Conservation (phyloP, 2,888 invertebrate species). For the Strigamia transsilvanica region DNA sequence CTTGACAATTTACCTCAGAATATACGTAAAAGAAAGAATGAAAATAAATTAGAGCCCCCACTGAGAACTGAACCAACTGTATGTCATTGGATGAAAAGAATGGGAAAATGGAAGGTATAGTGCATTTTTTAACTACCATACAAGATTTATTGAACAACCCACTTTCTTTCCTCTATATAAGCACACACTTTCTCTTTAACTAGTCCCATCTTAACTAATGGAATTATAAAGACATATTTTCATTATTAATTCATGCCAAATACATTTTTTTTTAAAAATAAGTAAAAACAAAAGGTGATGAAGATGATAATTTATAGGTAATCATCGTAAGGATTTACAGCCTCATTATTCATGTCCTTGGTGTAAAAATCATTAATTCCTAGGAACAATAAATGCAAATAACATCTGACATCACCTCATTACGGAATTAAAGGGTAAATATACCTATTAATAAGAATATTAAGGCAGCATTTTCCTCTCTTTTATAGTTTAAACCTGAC, state of each 20-base stretch:
- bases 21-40: slow-evolving; percentile 35
- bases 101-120: background rate
- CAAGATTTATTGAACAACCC: slow-evolving; percentile 42
- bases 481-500: slow-evolving; percentile 13
- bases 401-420: slow-evolving; percentile 44
- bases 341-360: slow-evolving; percentile 33
- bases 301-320: slow-evolving; percentile 34
- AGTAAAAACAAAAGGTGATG: slow-evolving; percentile 39
- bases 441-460: slow-evolving; percentile 14
- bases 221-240: background rate
- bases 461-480: background rate
- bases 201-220: background rate
- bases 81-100: slow-evolving; percentile 22
- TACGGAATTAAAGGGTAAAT: slow-evolving; percentile 32
- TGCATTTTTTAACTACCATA: background rate
- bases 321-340: slow-evolving; percentile 36
- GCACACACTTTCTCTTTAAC: background rate
- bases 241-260: background rate
- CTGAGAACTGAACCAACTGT: slow-evolving; percentile 3
- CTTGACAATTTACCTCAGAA: slow-evolving; percentile 27
- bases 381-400: slow-evolving; percentile 1
- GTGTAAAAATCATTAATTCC: slow-evolving; percentile 43
- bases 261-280: background rate
- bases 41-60: slow-evolving; percentile 13
- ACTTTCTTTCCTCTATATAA: background rate